phyloP scores from a whole-genome alignment of 2,113 vertebrate genomes.

The Nothoprocta perdicaria region DNA sequence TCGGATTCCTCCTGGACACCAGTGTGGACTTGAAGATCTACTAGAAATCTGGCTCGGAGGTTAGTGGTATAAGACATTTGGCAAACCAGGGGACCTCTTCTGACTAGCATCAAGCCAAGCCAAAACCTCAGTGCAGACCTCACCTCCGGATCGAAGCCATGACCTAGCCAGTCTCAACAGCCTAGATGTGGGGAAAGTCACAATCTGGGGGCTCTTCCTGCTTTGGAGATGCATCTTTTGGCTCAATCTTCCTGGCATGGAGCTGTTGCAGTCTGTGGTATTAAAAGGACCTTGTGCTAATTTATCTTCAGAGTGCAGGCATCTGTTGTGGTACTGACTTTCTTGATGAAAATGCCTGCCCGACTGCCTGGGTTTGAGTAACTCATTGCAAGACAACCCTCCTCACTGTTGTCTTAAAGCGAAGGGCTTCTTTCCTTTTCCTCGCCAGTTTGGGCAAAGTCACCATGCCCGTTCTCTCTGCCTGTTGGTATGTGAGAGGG shows the following conservation, averaged over 20 bases:
- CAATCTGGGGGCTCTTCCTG: neutral
- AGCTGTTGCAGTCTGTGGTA: neutral
- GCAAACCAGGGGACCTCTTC: neutral
- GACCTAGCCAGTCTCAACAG: neutral
- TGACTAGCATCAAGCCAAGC: neutral
- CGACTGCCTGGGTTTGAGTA: neutral
- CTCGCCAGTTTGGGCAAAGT: neutral
- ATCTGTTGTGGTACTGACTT: rapidly evolving
- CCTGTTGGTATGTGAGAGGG: neutral
- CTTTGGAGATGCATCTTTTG: neutral
- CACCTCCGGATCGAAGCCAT: neutral
- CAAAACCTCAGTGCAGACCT: neutral
- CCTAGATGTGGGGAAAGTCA: neutral
- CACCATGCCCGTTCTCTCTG: neutral
- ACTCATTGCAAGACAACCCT: neutral
- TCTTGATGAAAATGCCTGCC: neutral
- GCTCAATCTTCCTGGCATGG: neutral
- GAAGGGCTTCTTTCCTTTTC: neutral
- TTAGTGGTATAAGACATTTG: neutral
- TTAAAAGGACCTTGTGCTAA: neutral
- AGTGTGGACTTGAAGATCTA: neutral
- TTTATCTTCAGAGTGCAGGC: neutral
- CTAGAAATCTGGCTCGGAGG: neutral
- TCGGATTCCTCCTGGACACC: neutral
- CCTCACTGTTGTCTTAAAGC: neutral